Evolutionary conservation across 2,113 vertebrate species (phyloP).

Genomic region (Lepus timidus): DNA sequence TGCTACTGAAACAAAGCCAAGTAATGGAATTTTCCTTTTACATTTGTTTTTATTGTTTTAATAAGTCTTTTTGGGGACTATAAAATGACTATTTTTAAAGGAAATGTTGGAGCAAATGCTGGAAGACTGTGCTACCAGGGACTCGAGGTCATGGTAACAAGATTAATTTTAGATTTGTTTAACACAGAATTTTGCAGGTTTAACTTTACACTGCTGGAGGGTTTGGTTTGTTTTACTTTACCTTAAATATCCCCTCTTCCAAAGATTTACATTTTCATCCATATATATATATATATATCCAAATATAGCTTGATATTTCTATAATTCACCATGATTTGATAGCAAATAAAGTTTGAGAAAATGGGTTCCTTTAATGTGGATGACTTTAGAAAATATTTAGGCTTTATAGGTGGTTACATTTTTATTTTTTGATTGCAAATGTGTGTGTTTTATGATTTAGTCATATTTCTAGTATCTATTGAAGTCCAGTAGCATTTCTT

Average conservation of each 20-base stretch:
- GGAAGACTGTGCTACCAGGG: background rate
- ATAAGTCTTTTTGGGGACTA: background rate
- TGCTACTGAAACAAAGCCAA: background rate
- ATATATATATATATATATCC: no score
- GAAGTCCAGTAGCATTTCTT: background rate
- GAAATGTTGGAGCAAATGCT: background rate
- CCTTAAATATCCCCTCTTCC: background rate
- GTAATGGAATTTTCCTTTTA: background rate
- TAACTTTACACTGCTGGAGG: background rate
- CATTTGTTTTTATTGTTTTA: background rate
- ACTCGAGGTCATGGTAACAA: background rate
- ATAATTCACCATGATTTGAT: constrained; percentile 10
- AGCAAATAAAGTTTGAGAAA: constrained; percentile 38
- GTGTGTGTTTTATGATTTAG: background rate
- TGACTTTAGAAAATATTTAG: constrained; percentile 2
- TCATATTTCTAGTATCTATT: background rate
- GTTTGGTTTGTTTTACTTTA: background rate
- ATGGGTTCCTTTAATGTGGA: background rate
- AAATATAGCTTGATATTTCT: background rate
- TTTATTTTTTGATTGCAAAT: background rate
- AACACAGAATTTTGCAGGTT: background rate
- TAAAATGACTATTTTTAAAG: background rate
- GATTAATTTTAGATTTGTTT: constrained; percentile 35
- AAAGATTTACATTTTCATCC: constrained; percentile 9
- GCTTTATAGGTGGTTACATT: background rate